These are phyloP conservation scores for Cliona cf. orientalis DNA, from an alignment of 37 sponge, comb jelly and placozoan genomes.

Conservation along the genomic window DNA sequence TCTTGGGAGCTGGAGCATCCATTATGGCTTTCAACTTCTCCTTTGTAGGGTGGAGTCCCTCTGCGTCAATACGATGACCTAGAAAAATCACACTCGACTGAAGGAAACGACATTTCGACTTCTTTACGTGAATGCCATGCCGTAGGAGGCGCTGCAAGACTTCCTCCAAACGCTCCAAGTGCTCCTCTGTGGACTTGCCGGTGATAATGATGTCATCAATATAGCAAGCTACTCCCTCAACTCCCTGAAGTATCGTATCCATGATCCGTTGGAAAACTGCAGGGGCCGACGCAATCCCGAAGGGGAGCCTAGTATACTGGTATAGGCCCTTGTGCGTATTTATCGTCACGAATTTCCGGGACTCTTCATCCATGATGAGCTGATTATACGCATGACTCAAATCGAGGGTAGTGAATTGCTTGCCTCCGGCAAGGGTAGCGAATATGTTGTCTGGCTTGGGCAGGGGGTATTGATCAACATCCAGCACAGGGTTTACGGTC, in stretches of 20 bases:
- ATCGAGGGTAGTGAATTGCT: constrained; percentile 33
- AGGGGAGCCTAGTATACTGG: constrained; percentile 33
- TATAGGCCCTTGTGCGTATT: constrained; percentile 55
- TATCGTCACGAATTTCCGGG: constrained; percentile 21
- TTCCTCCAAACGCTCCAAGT: constrained; percentile 7
- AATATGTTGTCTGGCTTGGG: constrained; percentile 49
- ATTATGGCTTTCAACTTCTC: constrained; percentile 19
- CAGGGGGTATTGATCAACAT: constrained; percentile 12
- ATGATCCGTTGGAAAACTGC: constrained; percentile 36
- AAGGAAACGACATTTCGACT: constrained; percentile 43
- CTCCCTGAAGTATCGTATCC: constrained; percentile 39
- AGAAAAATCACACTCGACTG: constrained; percentile 16
- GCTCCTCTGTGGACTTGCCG: constrained; percentile 29
- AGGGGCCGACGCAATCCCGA: constrained; percentile 47
- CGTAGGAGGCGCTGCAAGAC: constrained; percentile 32
- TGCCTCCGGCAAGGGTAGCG: constrained; percentile 42
- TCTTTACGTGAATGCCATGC: constrained; percentile 17
- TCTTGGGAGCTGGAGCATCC: constrained; percentile 35
- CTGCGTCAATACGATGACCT: constrained; percentile 31
- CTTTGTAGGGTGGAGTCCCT: constrained; percentile 27
- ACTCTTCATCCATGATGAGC: constrained; percentile 36
- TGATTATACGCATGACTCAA: constrained; percentile 39
- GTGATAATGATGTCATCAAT: too few species aligned
- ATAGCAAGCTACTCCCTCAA: constrained; percentile 19
- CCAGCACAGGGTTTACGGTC: neutral